Evolutionary conservation across 2,113 vertebrate species (phyloP).

Genomic region (Psephotus haematonotus): DNA sequence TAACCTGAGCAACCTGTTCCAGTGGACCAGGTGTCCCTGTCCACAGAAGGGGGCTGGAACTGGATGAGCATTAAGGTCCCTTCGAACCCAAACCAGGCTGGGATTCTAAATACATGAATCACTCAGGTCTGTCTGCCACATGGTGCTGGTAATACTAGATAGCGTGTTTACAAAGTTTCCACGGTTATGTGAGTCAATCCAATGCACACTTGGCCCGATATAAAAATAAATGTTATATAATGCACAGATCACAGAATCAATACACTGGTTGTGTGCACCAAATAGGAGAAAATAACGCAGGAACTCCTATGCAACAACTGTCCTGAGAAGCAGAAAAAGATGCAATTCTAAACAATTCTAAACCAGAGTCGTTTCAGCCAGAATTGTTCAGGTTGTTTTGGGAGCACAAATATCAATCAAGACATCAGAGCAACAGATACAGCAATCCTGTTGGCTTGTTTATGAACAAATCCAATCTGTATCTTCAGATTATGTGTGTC

Average conservation of each 20-base stretch:
- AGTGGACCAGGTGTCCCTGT: not conserved
- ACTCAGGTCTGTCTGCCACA: not conserved
- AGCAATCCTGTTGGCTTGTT: not conserved
- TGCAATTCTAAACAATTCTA: not conserved
- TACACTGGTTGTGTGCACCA: not conserved
- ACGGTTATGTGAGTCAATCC: not conserved
- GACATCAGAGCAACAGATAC: not conserved
- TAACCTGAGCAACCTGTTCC: not conserved
- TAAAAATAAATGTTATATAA: conserved; percentile 31
- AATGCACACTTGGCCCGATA: not conserved
- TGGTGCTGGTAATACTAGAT: not conserved
- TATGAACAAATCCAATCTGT: not conserved
- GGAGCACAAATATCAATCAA: not conserved
- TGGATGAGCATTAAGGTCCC: not conserved
- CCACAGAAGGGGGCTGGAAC: not conserved
- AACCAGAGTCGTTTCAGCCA: not conserved
- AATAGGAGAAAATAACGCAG: not conserved
- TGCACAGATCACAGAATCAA: not conserved
- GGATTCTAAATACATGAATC: not conserved
- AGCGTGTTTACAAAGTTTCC: not conserved
- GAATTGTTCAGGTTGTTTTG: not conserved
- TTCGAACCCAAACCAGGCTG: not conserved
- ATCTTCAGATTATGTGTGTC: not conserved
- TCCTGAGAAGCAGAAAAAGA: not conserved
- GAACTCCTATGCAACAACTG: not conserved